Evolutionary conservation across 30 jellyfish, hydroid and myxozoan species (phyloP).

Genomic region (Phacellophora camtschatica): DNA sequence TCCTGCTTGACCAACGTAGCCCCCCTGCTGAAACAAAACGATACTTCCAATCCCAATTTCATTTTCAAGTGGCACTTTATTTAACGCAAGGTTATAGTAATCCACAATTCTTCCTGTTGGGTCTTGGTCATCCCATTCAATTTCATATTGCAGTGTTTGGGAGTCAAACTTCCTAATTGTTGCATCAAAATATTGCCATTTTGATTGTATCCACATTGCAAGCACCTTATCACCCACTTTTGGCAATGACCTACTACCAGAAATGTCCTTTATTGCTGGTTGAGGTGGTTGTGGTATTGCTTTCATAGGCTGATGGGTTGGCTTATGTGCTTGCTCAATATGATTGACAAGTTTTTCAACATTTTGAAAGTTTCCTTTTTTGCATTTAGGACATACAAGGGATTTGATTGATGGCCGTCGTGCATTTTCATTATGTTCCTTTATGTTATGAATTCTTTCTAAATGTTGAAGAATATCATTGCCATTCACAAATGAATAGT

Average conservation of each 20-base stretch:
- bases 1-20: constrained; percentile 28
- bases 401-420: neutral
- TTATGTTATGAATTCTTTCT: neutral
- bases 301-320: neutral
- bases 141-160: constrained; percentile 49
- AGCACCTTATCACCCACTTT: constrained; percentile 60
- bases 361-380: neutral
- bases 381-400: constrained; percentile 39
- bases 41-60: constrained; percentile 69
- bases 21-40: constrained; percentile 63
- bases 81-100: constrained; percentile 67
- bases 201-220: constrained; percentile 73
- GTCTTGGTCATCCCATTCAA: constrained; percentile 90
- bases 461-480: neutral
- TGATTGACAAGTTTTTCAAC: neutral
- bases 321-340: constrained; percentile 7
- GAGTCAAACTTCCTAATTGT: constrained; percentile 35
- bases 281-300: neutral
- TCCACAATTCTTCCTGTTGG: constrained; percentile 78
- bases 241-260: constrained; percentile 19
- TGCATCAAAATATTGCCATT: constrained; percentile 79
- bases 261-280: neutral
- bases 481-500: neutral
- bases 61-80: constrained; percentile 48
- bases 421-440: neutral